Evolutionary conservation across 2,797 vertebrate genomes (phyloP).

Genomic region (Poeciliopsis paucimaculata): DNA sequence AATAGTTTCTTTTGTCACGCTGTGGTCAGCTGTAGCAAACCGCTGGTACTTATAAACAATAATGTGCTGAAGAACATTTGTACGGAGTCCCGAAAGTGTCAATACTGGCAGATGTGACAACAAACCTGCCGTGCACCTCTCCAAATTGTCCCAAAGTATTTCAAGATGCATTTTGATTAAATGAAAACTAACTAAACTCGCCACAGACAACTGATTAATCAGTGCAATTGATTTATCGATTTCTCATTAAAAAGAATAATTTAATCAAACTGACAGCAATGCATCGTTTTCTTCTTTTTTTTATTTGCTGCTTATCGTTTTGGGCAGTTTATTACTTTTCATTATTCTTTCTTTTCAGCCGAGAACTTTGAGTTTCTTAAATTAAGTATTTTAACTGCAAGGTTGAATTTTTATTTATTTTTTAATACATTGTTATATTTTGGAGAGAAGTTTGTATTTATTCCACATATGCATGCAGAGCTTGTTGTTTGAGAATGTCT

Average conservation of each 20-base stretch:
- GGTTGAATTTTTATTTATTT: too few species aligned
- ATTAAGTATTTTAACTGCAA: not conserved
- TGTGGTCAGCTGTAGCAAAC: too few species aligned
- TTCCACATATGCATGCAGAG: not conserved
- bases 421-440: too few species aligned
- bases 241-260: not conserved
- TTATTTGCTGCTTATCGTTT: not conserved
- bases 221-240: not conserved
- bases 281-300: not conserved
- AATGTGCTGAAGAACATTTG: not conserved
- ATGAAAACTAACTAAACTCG: not conserved
- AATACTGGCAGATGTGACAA: not conserved
- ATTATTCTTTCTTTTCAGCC: not conserved
- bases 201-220: too few species aligned
- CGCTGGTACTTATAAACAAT: too few species aligned
- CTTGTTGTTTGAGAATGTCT: not conserved
- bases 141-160: too few species aligned
- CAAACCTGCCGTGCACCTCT: not conserved
- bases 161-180: not conserved
- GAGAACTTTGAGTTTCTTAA: not conserved
- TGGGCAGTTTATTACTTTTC: not conserved
- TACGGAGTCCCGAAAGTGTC: not conserved
- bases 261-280: not conserved
- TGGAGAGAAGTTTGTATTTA: not conserved
- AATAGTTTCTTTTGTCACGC: too few species aligned